Evolutionary conservation across 2,113 vertebrate species (phyloP), one percentile per base, ranked within the genome.

Genomic region (Campylomormyrus tamandua): DNA sequence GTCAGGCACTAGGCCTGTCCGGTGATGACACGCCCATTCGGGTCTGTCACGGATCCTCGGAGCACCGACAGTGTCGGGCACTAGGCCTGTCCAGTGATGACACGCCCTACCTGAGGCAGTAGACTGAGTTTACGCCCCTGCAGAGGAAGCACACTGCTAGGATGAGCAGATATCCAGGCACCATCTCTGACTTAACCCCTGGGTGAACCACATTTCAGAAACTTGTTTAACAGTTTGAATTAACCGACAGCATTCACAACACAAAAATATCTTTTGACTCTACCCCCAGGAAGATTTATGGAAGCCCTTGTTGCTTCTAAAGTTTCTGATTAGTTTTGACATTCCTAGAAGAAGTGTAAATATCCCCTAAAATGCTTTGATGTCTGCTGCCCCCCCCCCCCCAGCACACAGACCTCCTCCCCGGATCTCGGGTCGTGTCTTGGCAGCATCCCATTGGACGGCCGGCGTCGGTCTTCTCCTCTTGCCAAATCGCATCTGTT

Each of bases 31-130:
- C 70, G 70, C 50, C 95, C 94, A 92, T 95, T 96, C 93, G 95
- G 90, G 89, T 93, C 95, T 92, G 95, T 95, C 96, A 95, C 90
- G 90, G 95, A 93, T 95, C 93, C 94, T 94, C 91, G 90, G 91
- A 94, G 93, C 83, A 62, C 92, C 92, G 87, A 80, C 90, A 94
- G 94, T 92, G 92, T 92, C 94, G 94, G 92, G 90, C 31, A 39
- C 35, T 0, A 42, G 70, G 70, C 35, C 70, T 42, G 74, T 17
- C 2, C 6, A 21, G 74, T 80, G 74, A 80, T 42, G 35, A 42
- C 35, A 80, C 74, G 74, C 4, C 74, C 74, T 8, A 80, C 74
- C 74, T 80, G 74, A 80, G 35, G 74, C 35, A 19, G 19, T 8
- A 42, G 74, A 80, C 19, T 80, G 74, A 80, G 74, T 42, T 19